Conservation (phyloP, 2,113 vertebrate genomes). For the Caranx ignobilis region DNA sequence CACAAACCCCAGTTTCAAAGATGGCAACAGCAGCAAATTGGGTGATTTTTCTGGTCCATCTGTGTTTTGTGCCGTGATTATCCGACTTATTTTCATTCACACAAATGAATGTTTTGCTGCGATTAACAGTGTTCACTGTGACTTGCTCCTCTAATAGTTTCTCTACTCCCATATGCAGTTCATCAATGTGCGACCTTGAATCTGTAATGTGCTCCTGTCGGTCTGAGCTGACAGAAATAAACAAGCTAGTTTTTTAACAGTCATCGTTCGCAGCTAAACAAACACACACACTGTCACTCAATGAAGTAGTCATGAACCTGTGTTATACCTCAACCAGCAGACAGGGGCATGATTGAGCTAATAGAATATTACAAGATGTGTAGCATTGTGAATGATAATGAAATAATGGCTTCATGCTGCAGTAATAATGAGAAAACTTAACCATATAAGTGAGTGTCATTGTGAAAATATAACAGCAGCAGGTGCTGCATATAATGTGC, state of each 20-base stretch:
- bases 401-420: too few species aligned
- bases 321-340: background rate
- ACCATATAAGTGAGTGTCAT: too few species aligned
- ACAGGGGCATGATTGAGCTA: background rate
- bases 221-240: background rate
- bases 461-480: too few species aligned
- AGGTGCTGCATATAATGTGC: too few species aligned
- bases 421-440: too few species aligned
- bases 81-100: background rate
- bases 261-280: background rate
- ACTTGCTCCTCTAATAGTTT: background rate
- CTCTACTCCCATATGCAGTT: background rate
- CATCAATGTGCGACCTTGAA: background rate
- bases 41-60: background rate
- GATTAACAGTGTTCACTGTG: background rate
- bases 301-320: background rate
- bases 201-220: background rate
- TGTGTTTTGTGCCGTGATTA: background rate
- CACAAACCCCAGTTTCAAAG: conserved; percentile 27
- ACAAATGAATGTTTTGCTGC: background rate
- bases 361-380: background rate
- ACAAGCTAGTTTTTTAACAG: background rate
- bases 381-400: too few species aligned
- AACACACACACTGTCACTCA: background rate
- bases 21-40: conserved; percentile 10